These are phyloP conservation scores for Caloenas nicobarica DNA, from an alignment of 2,113 vertebrate species.

Conservation along the genomic window DNA sequence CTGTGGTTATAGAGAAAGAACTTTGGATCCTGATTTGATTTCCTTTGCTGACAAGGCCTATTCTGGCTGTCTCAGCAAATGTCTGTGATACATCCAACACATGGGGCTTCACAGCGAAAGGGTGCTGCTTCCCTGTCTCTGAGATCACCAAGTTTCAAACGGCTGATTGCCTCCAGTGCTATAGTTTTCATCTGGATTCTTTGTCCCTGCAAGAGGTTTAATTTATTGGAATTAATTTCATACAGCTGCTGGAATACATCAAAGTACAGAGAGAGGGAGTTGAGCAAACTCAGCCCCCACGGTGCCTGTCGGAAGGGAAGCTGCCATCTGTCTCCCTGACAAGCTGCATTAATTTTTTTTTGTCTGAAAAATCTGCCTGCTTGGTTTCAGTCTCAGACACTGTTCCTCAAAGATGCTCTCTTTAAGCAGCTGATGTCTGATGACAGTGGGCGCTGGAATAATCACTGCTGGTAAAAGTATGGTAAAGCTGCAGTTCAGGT, in stretches of 20 bases:
- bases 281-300: neutral
- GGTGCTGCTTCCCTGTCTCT: neutral
- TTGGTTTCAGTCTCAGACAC: neutral
- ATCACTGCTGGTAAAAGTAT: neutral
- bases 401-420: neutral
- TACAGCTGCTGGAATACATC: conserved; percentile 56
- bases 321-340: conserved; percentile 44
- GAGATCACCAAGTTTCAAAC: neutral
- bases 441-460: neutral
- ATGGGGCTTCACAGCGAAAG: neutral
- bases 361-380: neutral
- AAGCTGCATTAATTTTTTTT: neutral
- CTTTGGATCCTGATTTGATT: neutral
- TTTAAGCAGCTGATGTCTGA: neutral
- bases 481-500: neutral
- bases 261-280: neutral
- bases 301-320: neutral
- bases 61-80: conserved; percentile 6
- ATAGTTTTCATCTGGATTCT: conserved; percentile 7
- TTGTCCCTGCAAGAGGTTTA: conserved; percentile 43
- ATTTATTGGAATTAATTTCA: conserved; percentile 64
- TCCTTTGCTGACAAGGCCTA: neutral
- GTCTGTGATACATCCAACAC: neutral
- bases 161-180: neutral
- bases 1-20: neutral